These are phyloP conservation scores for Drepanosiphum platanoidis DNA, from an alignment of 2,888 invertebrate species.

Conservation along the genomic window DNA sequence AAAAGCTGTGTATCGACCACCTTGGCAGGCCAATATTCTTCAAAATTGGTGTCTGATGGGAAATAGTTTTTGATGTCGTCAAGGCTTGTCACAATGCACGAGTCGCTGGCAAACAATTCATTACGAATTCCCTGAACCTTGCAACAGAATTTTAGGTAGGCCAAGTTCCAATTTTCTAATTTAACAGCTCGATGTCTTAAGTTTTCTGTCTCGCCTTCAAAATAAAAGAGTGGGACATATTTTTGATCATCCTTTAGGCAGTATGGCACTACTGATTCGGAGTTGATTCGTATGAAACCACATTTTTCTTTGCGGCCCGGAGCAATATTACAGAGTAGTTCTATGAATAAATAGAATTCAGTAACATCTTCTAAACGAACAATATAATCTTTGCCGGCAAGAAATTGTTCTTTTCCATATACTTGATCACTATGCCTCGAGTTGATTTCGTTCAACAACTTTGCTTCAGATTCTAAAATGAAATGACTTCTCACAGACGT, in stretches of 20 bases:
- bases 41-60: constrained; percentile 87
- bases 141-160: constrained; percentile 92
- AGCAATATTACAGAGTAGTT: constrained; percentile 75
- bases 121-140: constrained; percentile 93
- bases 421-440: constrained; percentile 89
- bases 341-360: constrained; percentile 89
- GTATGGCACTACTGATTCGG: constrained; percentile 92
- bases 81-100: constrained; percentile 89
- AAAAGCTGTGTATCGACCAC: constrained; percentile 74
- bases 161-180: constrained; percentile 90
- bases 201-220: constrained; percentile 92
- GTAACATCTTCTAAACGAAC: constrained; percentile 88
- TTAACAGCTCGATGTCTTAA: constrained; percentile 86
- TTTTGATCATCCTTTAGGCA: constrained; percentile 84
- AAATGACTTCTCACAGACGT: constrained; percentile 93
- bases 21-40: constrained; percentile 93
- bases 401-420: constrained; percentile 88
- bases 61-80: constrained; percentile 91
- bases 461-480: constrained; percentile 89
- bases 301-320: constrained; percentile 74
- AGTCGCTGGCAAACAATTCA: constrained; percentile 89
- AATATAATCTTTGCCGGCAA: constrained; percentile 87
- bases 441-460: constrained; percentile 91
- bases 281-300: constrained; percentile 91
- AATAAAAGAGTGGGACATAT: constrained; percentile 91